Evolutionary conservation across 2,888 invertebrate species (phyloP).

Genomic region (Megalurothrips usitatus): DNA sequence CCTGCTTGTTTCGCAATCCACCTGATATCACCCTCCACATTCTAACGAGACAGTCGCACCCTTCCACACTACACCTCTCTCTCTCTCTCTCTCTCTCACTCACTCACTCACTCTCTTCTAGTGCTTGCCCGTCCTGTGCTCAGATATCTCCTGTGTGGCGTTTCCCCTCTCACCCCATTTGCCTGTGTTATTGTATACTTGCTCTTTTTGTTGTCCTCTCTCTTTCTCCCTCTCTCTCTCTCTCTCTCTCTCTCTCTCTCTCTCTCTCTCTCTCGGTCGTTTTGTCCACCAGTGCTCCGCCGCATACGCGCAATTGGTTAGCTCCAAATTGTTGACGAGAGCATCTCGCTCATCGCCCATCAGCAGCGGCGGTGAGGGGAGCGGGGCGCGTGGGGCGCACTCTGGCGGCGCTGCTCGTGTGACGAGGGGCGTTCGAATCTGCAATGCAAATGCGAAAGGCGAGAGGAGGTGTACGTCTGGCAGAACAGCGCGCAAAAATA

Average conservation of each 20-base stretch:
- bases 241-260: not conserved
- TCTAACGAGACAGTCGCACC: too few relatives aligned
- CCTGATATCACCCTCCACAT: too few relatives aligned
- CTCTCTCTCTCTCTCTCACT: not conserved
- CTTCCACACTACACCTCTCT: not conserved
- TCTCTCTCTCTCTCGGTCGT: not conserved
- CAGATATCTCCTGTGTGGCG: not conserved
- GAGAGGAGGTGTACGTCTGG: not conserved
- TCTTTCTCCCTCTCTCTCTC: not conserved
- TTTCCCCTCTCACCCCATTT: too few relatives aligned
- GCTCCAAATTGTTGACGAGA: not conserved
- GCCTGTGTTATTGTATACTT: not conserved
- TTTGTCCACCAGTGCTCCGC: not conserved
- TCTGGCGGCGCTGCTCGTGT: not conserved
- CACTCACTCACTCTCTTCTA: too few relatives aligned
- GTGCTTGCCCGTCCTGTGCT: not conserved
- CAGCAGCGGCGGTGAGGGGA: not conserved
- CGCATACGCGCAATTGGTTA: not conserved
- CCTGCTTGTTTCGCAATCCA: too few relatives aligned
- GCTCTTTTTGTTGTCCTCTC: not conserved
- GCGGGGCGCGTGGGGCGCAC: not conserved
- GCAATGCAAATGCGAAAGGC: not conserved
- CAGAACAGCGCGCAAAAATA: not conserved
- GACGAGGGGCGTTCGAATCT: not conserved
- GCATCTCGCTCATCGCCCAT: too few relatives aligned